Conservation (phyloP, 2,888 invertebrate genomes). For the Campoplex capitator region DNA sequence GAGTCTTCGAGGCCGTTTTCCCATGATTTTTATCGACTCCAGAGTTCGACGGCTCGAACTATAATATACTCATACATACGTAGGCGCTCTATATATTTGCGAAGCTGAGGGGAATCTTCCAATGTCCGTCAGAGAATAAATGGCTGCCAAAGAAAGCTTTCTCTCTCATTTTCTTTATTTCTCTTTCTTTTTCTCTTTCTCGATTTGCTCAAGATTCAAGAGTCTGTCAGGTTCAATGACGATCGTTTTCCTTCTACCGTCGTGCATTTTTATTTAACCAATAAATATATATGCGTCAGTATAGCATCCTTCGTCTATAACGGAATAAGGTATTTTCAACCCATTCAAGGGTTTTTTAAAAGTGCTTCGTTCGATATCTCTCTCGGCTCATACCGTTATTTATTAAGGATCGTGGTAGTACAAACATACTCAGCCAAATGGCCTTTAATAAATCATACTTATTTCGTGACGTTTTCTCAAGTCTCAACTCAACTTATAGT, state of each 20-base stretch:
- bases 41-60: conserved; percentile 17
- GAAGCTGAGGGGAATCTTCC: conserved; percentile 39
- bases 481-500: no score
- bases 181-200: conserved; percentile 13
- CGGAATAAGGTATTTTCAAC: conserved; percentile 68
- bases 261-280: conserved; percentile 47
- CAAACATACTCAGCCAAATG: no score
- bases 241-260: conserved; percentile 56
- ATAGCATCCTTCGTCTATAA: neutral
- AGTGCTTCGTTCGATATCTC: conserved; percentile 66
- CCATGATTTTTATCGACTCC: conserved; percentile 64
- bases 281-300: conserved; percentile 12
- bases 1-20: conserved; percentile 59
- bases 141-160: conserved; percentile 3
- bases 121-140: conserved; percentile 60
- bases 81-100: conserved; percentile 3
- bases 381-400: conserved; percentile 21
- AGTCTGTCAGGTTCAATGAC: conserved; percentile 54
- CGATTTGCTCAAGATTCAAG: conserved; percentile 30
- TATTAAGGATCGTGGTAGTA: neutral
- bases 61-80: conserved; percentile 32
- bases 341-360: conserved; percentile 74
- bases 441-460: no score
- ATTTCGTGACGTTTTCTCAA: no score
- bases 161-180: conserved; percentile 20